phyloP scores from a whole-genome alignment of 23 tunicate species.

The Botrylloides violaceus region DNA sequence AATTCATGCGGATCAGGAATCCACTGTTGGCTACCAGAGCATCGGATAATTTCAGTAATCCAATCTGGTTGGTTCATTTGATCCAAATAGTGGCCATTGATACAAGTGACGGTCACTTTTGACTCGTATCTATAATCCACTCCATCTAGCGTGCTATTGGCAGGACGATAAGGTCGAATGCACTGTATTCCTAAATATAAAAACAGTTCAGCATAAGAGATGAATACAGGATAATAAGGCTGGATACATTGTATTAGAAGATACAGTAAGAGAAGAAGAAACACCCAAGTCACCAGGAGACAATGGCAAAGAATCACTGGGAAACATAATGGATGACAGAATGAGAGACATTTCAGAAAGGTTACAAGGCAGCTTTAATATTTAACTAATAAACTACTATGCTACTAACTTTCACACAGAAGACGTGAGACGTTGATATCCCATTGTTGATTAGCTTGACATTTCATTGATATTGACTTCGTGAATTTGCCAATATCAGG shows the following conservation, averaged over 20 bases:
- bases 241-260: no score
- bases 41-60: slow-evolving; percentile 12
- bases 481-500: not conserved
- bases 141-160: slow-evolving; percentile 10
- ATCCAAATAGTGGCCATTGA: slow-evolving; percentile 28
- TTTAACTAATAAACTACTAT: no score
- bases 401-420: slow-evolving; percentile 37
- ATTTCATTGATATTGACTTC: slow-evolving; percentile 24
- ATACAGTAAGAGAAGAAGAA: no score
- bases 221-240: no score
- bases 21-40: slow-evolving; percentile 39
- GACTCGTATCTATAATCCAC: slow-evolving; percentile 2
- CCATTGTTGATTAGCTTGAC: slow-evolving; percentile 41
- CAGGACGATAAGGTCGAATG: slow-evolving; percentile 1
- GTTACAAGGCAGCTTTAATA: no score
- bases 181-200: not conserved
- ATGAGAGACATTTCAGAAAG: no score
- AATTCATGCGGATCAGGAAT: slow-evolving; percentile 19
- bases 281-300: no score
- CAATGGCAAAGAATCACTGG: no score
- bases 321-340: no score
- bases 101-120: slow-evolving; percentile 24
- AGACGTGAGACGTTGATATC: slow-evolving; percentile 19
- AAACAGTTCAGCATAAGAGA: no score
- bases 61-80: slow-evolving; percentile 8